phyloP scores from a whole-genome alignment of 1,140 invertebrate genomes.

The Brachystomella parvula region DNA sequence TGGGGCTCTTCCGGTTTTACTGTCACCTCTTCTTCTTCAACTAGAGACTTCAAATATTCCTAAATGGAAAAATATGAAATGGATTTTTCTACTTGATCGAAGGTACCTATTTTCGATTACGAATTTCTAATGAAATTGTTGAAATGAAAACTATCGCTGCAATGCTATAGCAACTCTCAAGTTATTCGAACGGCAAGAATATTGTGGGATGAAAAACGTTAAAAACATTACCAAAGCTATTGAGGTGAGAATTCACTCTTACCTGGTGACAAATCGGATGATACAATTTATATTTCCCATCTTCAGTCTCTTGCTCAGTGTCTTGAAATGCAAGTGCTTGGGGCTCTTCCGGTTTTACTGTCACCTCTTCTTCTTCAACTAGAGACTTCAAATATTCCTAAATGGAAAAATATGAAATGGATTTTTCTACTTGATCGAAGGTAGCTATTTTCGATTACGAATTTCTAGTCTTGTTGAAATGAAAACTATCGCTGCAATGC shows the following conservation, averaged over 20 bases:
- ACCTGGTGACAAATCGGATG: conserved; percentile 84
- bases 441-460: too few species aligned
- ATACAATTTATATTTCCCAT: conserved; percentile 60
- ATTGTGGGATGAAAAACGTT: too few species aligned
- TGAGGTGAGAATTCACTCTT: conserved; percentile 56
- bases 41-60: conserved; percentile 23
- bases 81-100: neutral
- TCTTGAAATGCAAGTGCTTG: conserved; percentile 18
- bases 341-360: conserved; percentile 38
- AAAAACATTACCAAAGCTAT: too few species aligned
- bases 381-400: conserved; percentile 22
- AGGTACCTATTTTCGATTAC: too few species aligned
- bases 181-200: too few species aligned
- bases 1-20: conserved; percentile 38
- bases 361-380: conserved; percentile 23
- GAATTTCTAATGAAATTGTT: too few species aligned
- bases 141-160: too few species aligned
- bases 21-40: conserved; percentile 21
- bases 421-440: neutral
- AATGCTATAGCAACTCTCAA: too few species aligned
- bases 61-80: neutral
- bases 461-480: too few species aligned
- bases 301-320: conserved; percentile 39
- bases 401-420: neutral
- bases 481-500: too few species aligned